These are phyloP conservation scores for Agapetus fuscipes DNA, from an alignment of 2,888 invertebrate species.

Conservation along the genomic window DNA sequence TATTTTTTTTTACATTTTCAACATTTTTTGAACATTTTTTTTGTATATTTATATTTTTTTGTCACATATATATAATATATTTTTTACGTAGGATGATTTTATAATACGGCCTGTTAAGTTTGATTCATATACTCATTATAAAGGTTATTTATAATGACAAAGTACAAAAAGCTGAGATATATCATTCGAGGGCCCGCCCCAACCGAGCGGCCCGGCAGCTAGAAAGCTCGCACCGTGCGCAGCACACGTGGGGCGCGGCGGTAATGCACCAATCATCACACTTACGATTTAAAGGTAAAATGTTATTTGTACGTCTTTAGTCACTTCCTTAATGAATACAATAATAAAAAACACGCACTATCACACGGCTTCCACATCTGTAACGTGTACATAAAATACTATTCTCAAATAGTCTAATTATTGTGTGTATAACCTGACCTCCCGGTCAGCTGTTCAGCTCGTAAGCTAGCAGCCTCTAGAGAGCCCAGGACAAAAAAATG, in stretches of 20 bases:
- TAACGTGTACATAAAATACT: conserved; percentile 15
- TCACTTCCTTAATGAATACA: conserved; percentile 10
- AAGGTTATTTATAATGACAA: conserved; percentile 19
- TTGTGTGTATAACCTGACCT: conserved; percentile 3
- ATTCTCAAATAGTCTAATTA: conserved; percentile 16
- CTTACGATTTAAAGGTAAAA: conserved; percentile 10
- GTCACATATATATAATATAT: conserved; percentile 8
- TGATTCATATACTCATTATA: conserved; percentile 13
- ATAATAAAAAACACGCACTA: conserved; percentile 20
- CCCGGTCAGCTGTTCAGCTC: background rate
- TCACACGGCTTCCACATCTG: conserved; percentile 19
- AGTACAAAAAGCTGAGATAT: conserved; percentile 19
- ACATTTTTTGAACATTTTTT: conserved; percentile 15
- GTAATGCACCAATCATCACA: conserved; percentile 1
- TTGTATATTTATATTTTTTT: conserved; percentile 12
- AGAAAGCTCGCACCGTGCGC: conserved; percentile 8
- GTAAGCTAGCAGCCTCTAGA: no score
- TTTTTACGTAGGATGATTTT: background rate
- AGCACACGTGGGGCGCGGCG: background rate
- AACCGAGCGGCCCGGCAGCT: background rate
- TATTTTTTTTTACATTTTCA: conserved; percentile 17
- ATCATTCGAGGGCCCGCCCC: no score
- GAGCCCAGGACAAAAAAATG: no score
- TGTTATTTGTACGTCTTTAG: conserved; percentile 20
- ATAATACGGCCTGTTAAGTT: conserved; percentile 9